phyloP scores from a whole-genome alignment of 2,797 vertebrate species.

The Todus mexicanus region DNA sequence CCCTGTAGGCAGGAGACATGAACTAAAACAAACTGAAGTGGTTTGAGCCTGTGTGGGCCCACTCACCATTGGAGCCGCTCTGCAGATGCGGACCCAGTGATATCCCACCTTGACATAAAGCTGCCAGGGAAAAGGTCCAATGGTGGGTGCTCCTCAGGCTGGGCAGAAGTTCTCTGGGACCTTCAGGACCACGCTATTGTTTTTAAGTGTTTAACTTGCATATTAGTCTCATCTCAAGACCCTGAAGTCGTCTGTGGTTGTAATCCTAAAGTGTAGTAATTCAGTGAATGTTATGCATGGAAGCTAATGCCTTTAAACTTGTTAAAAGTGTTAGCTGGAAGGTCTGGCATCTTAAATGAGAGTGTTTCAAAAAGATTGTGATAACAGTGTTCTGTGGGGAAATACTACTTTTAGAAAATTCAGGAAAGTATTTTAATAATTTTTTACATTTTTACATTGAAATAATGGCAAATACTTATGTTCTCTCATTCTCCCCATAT shows the following conservation, averaged over 20 bases:
- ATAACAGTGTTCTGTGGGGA: background rate
- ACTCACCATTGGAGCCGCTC: accelerated
- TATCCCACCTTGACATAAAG: accelerated
- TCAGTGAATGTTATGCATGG: background rate
- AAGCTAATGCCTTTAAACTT: background rate
- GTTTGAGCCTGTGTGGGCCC: background rate
- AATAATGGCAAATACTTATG: background rate
- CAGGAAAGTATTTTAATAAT: background rate
- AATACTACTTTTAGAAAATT: background rate
- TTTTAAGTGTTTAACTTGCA: accelerated
- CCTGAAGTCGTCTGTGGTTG: background rate
- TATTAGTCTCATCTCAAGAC: background rate
- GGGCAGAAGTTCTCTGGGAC: accelerated
- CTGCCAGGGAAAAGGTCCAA: background rate
- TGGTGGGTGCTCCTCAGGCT: accelerated
- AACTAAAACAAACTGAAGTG: background rate
- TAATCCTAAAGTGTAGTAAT: background rate
- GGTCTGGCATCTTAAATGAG: background rate
- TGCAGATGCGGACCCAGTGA: accelerated
- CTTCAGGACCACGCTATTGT: background rate
- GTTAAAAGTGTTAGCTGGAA: background rate
- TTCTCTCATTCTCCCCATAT: background rate
- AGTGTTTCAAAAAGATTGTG: background rate
- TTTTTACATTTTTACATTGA: background rate
- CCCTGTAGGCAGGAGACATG: background rate